phyloP scores from a whole-genome alignment of 2,113 vertebrate species.

The Butastur rufipennis region DNA sequence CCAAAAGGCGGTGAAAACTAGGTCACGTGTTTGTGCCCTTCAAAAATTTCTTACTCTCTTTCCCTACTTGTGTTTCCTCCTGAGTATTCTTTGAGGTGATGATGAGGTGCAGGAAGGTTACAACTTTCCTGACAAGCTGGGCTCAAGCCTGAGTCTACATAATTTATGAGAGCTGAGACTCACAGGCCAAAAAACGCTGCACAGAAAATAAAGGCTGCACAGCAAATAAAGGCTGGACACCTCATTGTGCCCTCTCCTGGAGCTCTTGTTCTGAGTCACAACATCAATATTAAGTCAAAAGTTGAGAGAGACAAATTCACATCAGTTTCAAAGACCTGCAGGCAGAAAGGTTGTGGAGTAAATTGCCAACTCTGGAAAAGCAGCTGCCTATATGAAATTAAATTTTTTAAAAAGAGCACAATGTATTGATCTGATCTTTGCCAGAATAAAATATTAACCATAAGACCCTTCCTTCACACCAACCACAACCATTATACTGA shows the following conservation, averaged over 20 bases:
- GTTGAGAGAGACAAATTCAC: not conserved
- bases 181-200: not conserved
- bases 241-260: not conserved
- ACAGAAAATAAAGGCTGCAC: not conserved
- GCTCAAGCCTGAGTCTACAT: not conserved
- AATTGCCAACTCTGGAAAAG: not conserved
- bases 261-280: not conserved
- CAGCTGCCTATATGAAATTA: not conserved
- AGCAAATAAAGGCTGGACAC: not conserved
- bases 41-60: not conserved
- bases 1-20: not conserved
- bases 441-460: constrained; percentile 40
- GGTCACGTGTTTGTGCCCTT: not conserved
- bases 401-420: not conserved
- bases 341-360: not conserved
- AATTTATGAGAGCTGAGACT: not conserved
- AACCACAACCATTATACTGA: not conserved
- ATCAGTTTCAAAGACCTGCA: not conserved
- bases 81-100: not conserved
- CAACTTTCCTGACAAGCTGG: not conserved
- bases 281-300: not conserved
- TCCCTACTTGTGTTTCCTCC: not conserved
- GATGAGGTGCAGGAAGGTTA: not conserved
- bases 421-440: constrained; percentile 1
- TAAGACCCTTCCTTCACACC: not conserved